Conservation (phyloP, 2,797 vertebrate genomes). For the Sylvia borin region DNA sequence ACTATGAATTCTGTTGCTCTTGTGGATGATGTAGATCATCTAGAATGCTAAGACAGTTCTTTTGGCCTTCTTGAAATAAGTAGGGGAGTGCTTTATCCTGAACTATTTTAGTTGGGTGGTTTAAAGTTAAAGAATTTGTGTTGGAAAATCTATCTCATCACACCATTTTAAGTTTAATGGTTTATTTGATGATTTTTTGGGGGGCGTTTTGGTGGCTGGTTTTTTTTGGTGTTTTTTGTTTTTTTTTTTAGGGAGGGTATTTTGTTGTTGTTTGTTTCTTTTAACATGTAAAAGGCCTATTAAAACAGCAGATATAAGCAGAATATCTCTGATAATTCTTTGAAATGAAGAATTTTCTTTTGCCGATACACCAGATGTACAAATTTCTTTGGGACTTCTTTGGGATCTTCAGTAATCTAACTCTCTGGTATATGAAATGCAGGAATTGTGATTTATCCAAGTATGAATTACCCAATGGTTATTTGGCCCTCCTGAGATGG, state of each 20-base stretch:
- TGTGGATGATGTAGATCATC: background rate
- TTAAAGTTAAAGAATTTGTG: background rate
- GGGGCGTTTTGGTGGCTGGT: background rate
- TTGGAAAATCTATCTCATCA: background rate
- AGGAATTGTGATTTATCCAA: background rate
- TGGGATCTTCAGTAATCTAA: background rate
- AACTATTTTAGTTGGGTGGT: background rate
- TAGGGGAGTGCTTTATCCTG: background rate
- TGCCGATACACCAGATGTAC: background rate
- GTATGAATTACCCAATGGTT: background rate
- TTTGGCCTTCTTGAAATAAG: background rate
- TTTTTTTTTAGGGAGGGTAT: accelerated
- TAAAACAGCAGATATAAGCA: background rate
- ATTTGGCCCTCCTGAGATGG: background rate
- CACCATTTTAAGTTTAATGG: background rate
- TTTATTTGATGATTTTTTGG: background rate
- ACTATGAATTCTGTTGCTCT: background rate
- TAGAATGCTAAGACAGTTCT: background rate
- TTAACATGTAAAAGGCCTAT: background rate
- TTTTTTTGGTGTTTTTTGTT: background rate
- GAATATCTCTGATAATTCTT: background rate
- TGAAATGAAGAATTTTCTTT: background rate
- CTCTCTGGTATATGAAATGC: background rate
- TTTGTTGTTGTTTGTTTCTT: background rate
- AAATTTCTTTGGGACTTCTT: background rate